phyloP scores from a whole-genome alignment of 23 tunicate genomes.

The Oikopleura dioica region DNA sequence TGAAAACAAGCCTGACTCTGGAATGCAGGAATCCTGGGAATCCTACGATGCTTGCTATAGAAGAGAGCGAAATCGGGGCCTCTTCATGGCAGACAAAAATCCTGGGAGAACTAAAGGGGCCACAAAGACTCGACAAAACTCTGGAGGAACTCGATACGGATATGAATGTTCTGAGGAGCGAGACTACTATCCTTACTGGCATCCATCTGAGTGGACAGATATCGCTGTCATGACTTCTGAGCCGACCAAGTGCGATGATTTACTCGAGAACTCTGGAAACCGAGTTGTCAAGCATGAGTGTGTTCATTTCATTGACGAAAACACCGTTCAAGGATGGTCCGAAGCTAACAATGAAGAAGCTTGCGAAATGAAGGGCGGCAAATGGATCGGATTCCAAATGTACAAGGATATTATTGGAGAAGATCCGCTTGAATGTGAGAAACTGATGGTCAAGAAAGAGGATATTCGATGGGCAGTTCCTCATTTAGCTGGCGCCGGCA shows the following conservation, averaged over 20 bases:
- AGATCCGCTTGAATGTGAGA: too few relatives aligned
- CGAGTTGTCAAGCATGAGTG: neutral
- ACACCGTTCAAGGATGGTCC: neutral
- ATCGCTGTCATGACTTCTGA: conserved; percentile 41
- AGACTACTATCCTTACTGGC: conserved; percentile 77
- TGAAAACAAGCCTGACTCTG: conserved; percentile 20
- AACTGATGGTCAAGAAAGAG: too few relatives aligned
- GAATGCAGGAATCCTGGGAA: conserved; percentile 71
- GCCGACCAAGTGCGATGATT: neutral
- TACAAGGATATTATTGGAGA: too few relatives aligned
- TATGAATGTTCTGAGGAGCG: conserved; percentile 83
- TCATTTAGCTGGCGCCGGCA: neutral
- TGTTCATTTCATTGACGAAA: neutral
- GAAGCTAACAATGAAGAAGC: neutral
- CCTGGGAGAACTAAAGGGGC: conserved; percentile 18
- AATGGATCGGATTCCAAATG: neutral
- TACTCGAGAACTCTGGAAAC: neutral
- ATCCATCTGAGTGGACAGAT: conserved; percentile 75
- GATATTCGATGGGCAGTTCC: neutral
- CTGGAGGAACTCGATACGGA: conserved; percentile 30
- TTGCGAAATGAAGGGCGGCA: neutral
- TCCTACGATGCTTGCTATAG: conserved; percentile 62
- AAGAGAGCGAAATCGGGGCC: conserved; percentile 46
- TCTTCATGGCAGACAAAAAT: conserved; percentile 50
- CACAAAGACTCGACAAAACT: conserved; percentile 46